Conservation (phyloP, 2,888 invertebrate genomes). For the Pasiphila rectangulata region DNA sequence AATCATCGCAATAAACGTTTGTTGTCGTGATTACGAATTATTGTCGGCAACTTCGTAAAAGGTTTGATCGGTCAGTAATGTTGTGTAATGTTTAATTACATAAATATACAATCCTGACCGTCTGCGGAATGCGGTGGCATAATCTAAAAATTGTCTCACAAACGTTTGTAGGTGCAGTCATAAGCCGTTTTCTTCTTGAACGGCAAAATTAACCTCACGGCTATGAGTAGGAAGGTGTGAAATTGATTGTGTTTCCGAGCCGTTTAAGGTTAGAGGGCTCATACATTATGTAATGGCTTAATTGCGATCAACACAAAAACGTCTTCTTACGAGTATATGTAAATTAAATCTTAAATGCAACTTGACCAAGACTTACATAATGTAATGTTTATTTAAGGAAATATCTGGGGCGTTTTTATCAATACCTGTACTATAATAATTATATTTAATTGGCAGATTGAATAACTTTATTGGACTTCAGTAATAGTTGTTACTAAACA, state of each 20-base stretch:
- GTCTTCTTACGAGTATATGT: constrained; percentile 45
- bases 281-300: constrained; percentile 31
- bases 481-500: constrained; percentile 19
- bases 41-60: constrained; percentile 7
- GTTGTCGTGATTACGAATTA: neutral
- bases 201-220: neutral
- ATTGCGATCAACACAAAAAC: constrained; percentile 41
- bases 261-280: neutral
- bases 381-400: constrained; percentile 12
- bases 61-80: constrained; percentile 7
- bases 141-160: constrained; percentile 18
- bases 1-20: neutral
- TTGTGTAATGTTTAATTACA: constrained; percentile 35
- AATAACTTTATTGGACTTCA: constrained; percentile 12
- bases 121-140: constrained; percentile 30
- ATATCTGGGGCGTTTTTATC: constrained; percentile 4
- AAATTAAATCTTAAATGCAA: constrained; percentile 46
- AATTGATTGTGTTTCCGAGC: neutral
- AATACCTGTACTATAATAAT: neutral
- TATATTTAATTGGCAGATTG: neutral
- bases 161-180: neutral
- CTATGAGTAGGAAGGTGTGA: neutral
- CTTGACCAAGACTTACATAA: constrained; percentile 49
- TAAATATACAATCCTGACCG: constrained; percentile 27
- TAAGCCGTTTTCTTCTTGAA: neutral